phyloP scores from a whole-genome alignment of 2,797 vertebrate species.

The Limosa lapponica region DNA sequence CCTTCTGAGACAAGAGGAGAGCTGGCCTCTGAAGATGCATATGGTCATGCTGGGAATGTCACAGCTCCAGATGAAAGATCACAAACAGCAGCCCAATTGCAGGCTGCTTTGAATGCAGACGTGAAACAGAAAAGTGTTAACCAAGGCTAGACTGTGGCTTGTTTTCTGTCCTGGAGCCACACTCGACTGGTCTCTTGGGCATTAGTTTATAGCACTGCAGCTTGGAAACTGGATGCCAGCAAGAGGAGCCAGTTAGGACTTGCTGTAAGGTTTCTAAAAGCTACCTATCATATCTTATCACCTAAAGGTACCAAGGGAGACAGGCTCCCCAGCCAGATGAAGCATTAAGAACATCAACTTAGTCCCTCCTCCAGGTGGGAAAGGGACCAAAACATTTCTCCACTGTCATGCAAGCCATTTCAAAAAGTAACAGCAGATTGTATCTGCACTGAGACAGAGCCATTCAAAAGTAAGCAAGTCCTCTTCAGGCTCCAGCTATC shows the following conservation, averaged over 20 bases:
- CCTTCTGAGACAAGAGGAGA: background rate
- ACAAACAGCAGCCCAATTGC: background rate
- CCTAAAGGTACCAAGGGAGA: background rate
- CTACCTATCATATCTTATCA: background rate
- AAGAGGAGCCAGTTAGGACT: background rate
- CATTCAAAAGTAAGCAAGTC: background rate
- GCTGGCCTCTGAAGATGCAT: background rate
- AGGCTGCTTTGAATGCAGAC: background rate
- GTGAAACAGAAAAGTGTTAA: constrained; percentile 1
- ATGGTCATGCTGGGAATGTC: background rate
- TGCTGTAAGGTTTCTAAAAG: background rate
- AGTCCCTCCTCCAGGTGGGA: background rate
- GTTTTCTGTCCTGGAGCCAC: background rate
- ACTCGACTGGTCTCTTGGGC: background rate
- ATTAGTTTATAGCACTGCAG: background rate
- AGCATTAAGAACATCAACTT: background rate
- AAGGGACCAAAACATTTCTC: background rate
- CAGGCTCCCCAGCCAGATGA: background rate
- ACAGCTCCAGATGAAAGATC: background rate
- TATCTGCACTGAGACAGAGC: background rate
- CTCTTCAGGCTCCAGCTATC: background rate
- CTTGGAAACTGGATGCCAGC: background rate
- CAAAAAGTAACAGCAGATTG: background rate
- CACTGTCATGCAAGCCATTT: background rate
- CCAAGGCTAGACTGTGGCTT: constrained; percentile 42